phyloP scores from a whole-genome alignment of 2,888 invertebrate genomes.

The Thera obeliscata region DNA sequence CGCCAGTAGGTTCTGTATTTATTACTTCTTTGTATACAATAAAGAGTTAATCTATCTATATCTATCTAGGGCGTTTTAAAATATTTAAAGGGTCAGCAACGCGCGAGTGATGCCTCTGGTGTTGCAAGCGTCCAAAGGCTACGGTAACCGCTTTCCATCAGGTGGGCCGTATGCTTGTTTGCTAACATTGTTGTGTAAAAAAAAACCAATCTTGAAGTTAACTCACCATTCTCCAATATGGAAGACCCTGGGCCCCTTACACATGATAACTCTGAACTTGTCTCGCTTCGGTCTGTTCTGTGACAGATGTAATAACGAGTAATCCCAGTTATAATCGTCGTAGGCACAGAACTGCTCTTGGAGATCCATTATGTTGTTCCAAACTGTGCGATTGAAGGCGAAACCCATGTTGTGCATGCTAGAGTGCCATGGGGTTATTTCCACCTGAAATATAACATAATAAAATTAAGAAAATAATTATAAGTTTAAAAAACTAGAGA shows the following conservation, averaged over 20 bases:
- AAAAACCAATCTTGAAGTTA: neutral
- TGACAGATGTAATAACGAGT: conserved; percentile 96
- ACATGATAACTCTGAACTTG: conserved; percentile 94
- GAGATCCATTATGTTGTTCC: conserved; percentile 92
- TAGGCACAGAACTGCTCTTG: conserved; percentile 95
- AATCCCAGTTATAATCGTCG: conserved; percentile 99
- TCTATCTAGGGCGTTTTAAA: too few species aligned
- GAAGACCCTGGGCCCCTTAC: conserved; percentile 97
- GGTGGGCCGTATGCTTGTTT: too few species aligned
- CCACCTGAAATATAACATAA: conserved; percentile 86
- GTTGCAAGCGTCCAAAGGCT: too few species aligned
- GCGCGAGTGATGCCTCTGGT: too few species aligned
- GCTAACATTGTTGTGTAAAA: too few species aligned
- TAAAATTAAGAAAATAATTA: too few species aligned
- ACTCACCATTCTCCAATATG: conserved; percentile 99
- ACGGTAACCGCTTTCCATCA: too few species aligned
- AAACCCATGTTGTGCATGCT: conserved; percentile 99
- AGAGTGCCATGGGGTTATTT: conserved; percentile 97
- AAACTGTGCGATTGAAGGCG: conserved; percentile 95
- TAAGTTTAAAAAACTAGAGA: too few species aligned
- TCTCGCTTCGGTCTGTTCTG: conserved; percentile 89
- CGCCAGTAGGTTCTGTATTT: too few species aligned
- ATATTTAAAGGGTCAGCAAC: too few species aligned
- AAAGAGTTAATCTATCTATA: too few species aligned
- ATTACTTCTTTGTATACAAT: too few species aligned